A percentile compares a stretch with the other conserved stretches of the same genome.
phyloP scores from a whole-genome alignment of 2,797 vertebrate species.

The Hemibagrus guttatus region DNA sequence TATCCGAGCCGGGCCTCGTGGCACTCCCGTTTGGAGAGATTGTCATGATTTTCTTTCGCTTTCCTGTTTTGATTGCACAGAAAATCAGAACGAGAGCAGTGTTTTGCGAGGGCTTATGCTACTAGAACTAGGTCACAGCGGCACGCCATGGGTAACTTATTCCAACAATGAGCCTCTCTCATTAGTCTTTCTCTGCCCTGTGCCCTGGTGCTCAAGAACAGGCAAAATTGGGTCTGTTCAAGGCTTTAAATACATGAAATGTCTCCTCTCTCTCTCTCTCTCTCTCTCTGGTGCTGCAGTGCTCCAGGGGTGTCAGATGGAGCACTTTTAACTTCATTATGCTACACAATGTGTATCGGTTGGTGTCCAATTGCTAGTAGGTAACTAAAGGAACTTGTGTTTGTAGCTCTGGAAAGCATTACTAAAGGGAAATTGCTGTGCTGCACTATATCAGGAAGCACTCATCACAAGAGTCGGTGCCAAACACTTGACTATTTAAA shows the following conservation, averaged over 20 bases:
- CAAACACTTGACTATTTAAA: constrained; percentile 1
- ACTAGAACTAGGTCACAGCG: constrained; percentile 64
- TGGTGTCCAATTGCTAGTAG: constrained; percentile 29
- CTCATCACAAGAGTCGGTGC: not conserved
- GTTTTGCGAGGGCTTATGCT: constrained; percentile 59
- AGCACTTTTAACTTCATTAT: constrained; percentile 56
- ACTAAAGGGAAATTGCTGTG: constrained; percentile 36
- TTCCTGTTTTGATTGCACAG: constrained; percentile 67
- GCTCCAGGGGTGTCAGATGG: constrained; percentile 51
- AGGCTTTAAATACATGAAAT: constrained; percentile 56
- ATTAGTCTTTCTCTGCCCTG: constrained; percentile 64
- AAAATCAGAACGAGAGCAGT: constrained; percentile 60
- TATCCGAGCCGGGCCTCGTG: constrained; percentile 63
- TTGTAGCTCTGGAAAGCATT: constrained; percentile 40
- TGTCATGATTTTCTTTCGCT: constrained; percentile 59
- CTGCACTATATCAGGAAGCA: constrained; percentile 16
- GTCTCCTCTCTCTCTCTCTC: constrained; percentile 27
- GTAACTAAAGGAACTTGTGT: constrained; percentile 37
- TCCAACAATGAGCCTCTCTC: constrained; percentile 53
- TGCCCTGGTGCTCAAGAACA: constrained; percentile 50
- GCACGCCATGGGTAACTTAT: constrained; percentile 53
- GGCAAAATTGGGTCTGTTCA: constrained; percentile 52
- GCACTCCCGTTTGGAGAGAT: constrained; percentile 67
- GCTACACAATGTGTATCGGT: constrained; percentile 42
- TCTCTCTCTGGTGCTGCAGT: constrained; percentile 36